phyloP scores from a whole-genome alignment of 2,113 vertebrate species.

The Pangasianodon gigas region DNA sequence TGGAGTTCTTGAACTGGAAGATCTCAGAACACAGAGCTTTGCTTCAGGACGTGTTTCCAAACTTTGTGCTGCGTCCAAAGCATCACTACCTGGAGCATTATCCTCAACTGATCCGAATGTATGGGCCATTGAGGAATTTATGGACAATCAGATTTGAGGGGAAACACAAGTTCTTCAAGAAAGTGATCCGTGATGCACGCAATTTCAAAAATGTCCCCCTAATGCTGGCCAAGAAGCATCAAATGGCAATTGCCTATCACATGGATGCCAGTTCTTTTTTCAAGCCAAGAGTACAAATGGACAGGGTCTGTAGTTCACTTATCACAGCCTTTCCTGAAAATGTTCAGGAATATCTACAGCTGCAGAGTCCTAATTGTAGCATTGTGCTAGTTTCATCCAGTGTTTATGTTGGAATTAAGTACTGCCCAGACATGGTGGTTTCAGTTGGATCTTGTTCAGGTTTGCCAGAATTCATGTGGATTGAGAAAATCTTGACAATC shows the following conservation, averaged over 20 bases:
- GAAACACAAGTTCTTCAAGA: neutral
- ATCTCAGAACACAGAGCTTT: neutral
- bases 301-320: neutral
- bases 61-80: neutral
- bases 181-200: constrained; percentile 14
- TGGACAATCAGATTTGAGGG: neutral
- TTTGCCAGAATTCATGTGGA: neutral
- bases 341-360: neutral
- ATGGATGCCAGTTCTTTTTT: neutral
- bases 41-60: neutral
- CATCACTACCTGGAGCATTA: neutral
- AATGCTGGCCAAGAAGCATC: constrained; percentile 24
- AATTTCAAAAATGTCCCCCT: constrained; percentile 32
- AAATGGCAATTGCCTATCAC: constrained; percentile 25
- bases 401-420: neutral
- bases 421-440: too few relatives aligned
- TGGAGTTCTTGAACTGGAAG: neutral
- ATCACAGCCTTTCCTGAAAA: neutral
- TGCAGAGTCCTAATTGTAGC: neutral
- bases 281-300: neutral
- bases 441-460: neutral
- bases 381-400: neutral
- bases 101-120: neutral
- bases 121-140: too few relatives aligned
- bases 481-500: neutral